These are phyloP conservation scores for Sipunculus nudus DNA, from an alignment of 2,888 invertebrate species.

Conservation along the genomic window DNA sequence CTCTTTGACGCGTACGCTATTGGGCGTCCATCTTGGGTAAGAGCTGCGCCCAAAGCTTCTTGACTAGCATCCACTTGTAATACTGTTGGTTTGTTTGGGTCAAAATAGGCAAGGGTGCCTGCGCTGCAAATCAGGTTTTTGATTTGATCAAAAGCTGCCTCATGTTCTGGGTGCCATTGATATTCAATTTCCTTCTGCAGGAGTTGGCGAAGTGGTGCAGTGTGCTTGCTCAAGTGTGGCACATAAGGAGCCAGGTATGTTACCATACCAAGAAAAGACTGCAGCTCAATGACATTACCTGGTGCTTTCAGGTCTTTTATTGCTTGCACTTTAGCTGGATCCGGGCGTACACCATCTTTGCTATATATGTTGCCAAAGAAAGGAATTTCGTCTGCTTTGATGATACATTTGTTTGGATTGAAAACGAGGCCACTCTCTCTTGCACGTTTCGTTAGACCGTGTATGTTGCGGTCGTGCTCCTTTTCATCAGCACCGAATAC, in stretches of 20 bases:
- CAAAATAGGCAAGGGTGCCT: too few species aligned
- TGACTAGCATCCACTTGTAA: slow-evolving; percentile 19
- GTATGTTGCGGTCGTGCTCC: slow-evolving; percentile 4
- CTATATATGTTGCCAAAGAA: slow-evolving; percentile 30
- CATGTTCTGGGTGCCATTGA: too few species aligned
- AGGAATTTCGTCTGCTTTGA: slow-evolving; percentile 9
- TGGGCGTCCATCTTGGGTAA: slow-evolving; percentile 13
- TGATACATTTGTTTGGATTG: not conserved
- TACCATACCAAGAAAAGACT: slow-evolving; percentile 28
- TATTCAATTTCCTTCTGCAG: slow-evolving; percentile 18
- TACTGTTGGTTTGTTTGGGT: slow-evolving; percentile 4
- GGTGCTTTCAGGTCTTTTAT: slow-evolving; percentile 22
- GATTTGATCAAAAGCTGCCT: too few species aligned
- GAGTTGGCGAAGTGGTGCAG: slow-evolving; percentile 20
- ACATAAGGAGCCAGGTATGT: slow-evolving; percentile 29
- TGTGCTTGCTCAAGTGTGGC: slow-evolving; percentile 13
- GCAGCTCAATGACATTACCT: slow-evolving; percentile 19
- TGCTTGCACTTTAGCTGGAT: slow-evolving; percentile 23
- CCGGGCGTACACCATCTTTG: slow-evolving; percentile 26
- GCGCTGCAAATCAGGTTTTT: too few species aligned
- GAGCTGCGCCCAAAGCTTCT: slow-evolving; percentile 28
- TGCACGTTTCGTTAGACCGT: not conserved
- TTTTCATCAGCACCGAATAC: not conserved
- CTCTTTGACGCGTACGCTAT: slow-evolving; percentile 25
- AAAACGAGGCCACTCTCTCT: slow-evolving; percentile 2